Percentiles rank a stretch among this genome's conserved stretches.
Evolutionary conservation across 2,113 vertebrate genomes (phyloP).

Genomic region (Poeciliopsis turrubarensis): DNA sequence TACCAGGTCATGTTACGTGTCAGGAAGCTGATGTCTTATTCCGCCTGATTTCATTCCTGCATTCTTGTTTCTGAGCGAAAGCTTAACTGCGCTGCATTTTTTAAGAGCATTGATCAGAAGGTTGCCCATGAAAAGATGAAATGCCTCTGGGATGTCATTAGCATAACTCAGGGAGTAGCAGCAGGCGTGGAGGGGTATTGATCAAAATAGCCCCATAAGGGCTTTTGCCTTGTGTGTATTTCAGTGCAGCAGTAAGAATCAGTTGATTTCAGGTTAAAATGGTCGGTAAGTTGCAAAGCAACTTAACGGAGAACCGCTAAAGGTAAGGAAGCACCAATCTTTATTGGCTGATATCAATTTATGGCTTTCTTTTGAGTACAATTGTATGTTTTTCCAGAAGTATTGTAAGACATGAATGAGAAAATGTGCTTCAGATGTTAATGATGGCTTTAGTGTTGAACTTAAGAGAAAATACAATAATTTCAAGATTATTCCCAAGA

Average conservation of each 20-base stretch:
- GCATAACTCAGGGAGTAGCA: constrained; percentile 16
- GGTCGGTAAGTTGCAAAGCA: too few relatives aligned
- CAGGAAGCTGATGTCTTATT: not conserved
- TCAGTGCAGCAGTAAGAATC: not conserved
- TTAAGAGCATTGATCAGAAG: constrained; percentile 25
- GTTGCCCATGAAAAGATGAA: constrained; percentile 30
- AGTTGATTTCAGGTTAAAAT: not conserved
- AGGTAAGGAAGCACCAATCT: too few relatives aligned
- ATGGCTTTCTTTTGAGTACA: too few relatives aligned
- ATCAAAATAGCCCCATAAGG: constrained; percentile 28
- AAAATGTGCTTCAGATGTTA: too few relatives aligned
- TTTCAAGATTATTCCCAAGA: too few relatives aligned
- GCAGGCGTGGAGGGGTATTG: constrained; percentile 4
- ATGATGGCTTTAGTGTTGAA: too few relatives aligned
- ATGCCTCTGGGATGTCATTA: constrained; percentile 15
- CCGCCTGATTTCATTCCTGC: constrained; percentile 2
- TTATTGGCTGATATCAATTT: too few relatives aligned
- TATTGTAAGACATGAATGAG: too few relatives aligned
- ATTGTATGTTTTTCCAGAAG: too few relatives aligned
- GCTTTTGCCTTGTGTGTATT: not conserved
- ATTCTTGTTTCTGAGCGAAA: constrained; percentile 6
- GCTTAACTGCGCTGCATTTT: constrained; percentile 5
- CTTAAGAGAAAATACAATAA: too few relatives aligned
- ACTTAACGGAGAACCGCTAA: too few relatives aligned
- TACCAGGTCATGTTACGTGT: not conserved